These are phyloP conservation scores for Muscina levida DNA, from an alignment of 2,888 invertebrate genomes.

Conservation along the genomic window DNA sequence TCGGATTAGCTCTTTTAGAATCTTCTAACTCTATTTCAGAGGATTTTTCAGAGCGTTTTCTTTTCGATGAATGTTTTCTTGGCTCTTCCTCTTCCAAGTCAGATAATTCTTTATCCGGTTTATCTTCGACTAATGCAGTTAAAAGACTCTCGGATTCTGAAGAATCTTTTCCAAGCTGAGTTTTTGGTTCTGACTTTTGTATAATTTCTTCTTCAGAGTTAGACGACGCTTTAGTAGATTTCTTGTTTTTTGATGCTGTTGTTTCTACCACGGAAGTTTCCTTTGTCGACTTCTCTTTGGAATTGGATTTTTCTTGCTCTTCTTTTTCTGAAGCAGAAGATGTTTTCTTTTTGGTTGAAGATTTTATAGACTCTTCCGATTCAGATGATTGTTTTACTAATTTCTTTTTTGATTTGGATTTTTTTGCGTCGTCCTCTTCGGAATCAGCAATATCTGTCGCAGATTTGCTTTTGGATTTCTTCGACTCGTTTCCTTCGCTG, in stretches of 20 bases:
- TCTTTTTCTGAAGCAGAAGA: too few species aligned
- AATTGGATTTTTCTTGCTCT: not conserved
- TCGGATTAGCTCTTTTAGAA: constrained; percentile 9
- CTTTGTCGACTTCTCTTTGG: not conserved
- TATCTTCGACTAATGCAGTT: too few species aligned
- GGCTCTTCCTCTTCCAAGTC: not conserved
- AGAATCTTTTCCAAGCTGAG: too few species aligned
- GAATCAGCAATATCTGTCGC: not conserved
- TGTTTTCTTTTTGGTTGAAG: too few species aligned
- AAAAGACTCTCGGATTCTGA: too few species aligned
- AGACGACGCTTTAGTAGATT: too few species aligned
- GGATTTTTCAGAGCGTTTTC: not conserved
- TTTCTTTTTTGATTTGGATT: constrained; percentile 4
- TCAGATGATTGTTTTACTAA: not conserved
- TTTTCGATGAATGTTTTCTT: not conserved
- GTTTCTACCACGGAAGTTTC: not conserved
- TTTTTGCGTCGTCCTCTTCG: constrained; percentile 10
- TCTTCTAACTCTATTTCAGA: not conserved
- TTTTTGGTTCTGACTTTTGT: too few species aligned
- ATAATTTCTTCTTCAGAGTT: not conserved
- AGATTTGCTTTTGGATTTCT: not conserved
- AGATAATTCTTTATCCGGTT: not conserved
- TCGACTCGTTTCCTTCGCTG: not conserved
- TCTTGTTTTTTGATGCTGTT: too few species aligned
- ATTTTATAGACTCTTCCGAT: not conserved